Evolutionary conservation across 2,113 vertebrate genomes (phyloP), one percentile per base, ranked within the genome.

Genomic region (Xenopus borealis): DNA sequence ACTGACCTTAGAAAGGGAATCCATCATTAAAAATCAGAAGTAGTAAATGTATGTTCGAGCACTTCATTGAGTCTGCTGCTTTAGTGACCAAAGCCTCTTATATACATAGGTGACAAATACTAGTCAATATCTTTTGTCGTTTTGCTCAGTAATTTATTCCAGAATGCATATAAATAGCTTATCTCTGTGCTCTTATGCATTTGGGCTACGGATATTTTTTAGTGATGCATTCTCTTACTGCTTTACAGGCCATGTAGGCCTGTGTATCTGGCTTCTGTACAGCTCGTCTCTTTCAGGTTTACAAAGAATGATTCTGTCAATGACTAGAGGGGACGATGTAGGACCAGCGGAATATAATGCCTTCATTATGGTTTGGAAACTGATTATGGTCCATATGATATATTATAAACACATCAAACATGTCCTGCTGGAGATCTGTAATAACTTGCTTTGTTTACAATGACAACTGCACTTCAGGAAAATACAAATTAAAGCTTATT

Each of bases 391-490:
- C 11, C 50, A 0, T 78, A 66, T 75, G 17, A 63, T 58, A 64
- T 78, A 66, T 10, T 50, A 46, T 3, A 62, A 62, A 52, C 66
- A 0, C 75, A 62, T 69, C 75, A 40, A 74, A 81, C 69, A 63
- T 67, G 81, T 78, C 62, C 80, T 76, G 62, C 79, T 69, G 52
- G 80, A 76, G 73, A 40, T 69, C 78, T 80, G 81, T 58, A 78
- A 78, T 75, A 73, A 79, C 11, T 0, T 79, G 82, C 80, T 88
- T 80, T 85, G 87, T 88, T 89, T 86, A 87, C 81, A 81, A 71
- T 69, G 67, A 81, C 78, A 80, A 40, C 87, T 80, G 81, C 85
- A 83, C 84, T 87, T 83, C 67, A 79, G 66, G 81, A 73, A 78
- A 75, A 50, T 62, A 50, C 65, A 52, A 66, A 83, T 84, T 85